A percentile compares a stretch with the other conserved stretches of the same genome.
phyloP scores from a whole-genome alignment of 2,888 invertebrate genomes.

The Xestia rhomboidea region DNA sequence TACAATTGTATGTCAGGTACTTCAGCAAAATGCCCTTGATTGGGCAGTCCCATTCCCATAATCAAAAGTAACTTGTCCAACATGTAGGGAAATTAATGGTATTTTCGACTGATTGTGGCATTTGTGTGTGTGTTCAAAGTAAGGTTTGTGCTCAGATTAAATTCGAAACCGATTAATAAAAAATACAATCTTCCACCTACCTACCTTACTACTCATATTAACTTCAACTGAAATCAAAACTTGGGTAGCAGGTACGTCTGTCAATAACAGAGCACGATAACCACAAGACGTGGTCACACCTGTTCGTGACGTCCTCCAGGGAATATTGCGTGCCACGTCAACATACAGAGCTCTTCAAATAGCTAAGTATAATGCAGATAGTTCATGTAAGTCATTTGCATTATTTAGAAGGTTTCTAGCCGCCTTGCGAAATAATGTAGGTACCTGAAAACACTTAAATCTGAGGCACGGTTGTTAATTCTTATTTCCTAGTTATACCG shows the following conservation, averaged over 20 bases:
- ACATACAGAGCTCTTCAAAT: background rate
- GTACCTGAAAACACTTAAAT: background rate
- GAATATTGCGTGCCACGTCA: background rate
- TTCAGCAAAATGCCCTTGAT: background rate
- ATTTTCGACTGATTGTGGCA: background rate
- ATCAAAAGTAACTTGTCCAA: background rate
- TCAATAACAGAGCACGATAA: conserved; percentile 40
- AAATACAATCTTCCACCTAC: background rate
- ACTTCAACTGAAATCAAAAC: background rate
- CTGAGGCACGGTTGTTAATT: background rate
- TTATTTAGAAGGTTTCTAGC: background rate
- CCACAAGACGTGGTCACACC: conserved; percentile 52
- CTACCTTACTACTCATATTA: background rate
- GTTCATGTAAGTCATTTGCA: background rate
- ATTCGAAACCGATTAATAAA: no score
- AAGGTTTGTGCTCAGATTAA: fast-evolving
- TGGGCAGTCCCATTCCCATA: background rate
- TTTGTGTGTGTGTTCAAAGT: background rate
- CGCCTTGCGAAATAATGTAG: background rate
- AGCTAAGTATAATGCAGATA: background rate
- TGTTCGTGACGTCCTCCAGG: conserved; percentile 25
- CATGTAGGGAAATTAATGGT: background rate
- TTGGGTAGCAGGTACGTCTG: background rate
- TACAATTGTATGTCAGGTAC: background rate
- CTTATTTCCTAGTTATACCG: background rate